Percentiles rank a stretch among this genome's conserved stretches.
Evolutionary conservation across 2,797 vertebrate species (phyloP).

Genomic region (Spinus olivaceus): DNA sequence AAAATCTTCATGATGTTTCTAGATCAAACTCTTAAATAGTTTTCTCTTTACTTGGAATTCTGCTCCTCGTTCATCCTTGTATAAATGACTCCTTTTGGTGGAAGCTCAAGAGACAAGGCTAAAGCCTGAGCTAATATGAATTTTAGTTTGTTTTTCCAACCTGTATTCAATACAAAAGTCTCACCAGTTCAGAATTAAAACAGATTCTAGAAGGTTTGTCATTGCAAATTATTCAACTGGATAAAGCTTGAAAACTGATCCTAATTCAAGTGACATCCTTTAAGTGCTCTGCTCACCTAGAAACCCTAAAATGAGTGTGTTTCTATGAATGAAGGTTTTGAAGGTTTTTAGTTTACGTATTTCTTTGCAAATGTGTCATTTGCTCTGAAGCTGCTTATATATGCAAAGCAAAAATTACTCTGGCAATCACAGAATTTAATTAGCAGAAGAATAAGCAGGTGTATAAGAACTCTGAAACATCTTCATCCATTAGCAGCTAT

Average conservation of each 20-base stretch:
- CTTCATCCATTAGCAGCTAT: slow-evolving; percentile 52
- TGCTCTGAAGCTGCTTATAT: slow-evolving; percentile 4
- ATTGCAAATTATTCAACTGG: not conserved
- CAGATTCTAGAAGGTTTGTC: not conserved
- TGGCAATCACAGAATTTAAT: slow-evolving; percentile 48
- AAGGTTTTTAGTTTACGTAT: slow-evolving; percentile 12
- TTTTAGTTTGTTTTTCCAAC: not conserved
- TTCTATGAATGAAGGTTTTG: not conserved
- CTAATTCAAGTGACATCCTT: not conserved
- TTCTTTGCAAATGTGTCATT: not conserved
- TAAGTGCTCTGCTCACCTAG: not conserved
- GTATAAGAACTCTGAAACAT: slow-evolving; percentile 2
- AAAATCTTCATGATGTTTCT: not conserved
- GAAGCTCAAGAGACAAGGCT: not conserved
- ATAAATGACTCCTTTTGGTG: not conserved
- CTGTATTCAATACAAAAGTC: not conserved
- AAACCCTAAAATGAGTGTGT: not conserved
- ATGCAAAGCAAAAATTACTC: slow-evolving; percentile 27
- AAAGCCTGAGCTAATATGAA: not conserved
- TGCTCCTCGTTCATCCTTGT: not conserved
- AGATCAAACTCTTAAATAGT: not conserved
- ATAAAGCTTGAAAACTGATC: not conserved
- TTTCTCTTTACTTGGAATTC: not conserved
- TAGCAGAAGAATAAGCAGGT: slow-evolving; percentile 53
- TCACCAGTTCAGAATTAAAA: not conserved